These are phyloP conservation scores for Protosalanx chinensis DNA, from an alignment of 2,797 vertebrate species.

Conservation along the genomic window DNA sequence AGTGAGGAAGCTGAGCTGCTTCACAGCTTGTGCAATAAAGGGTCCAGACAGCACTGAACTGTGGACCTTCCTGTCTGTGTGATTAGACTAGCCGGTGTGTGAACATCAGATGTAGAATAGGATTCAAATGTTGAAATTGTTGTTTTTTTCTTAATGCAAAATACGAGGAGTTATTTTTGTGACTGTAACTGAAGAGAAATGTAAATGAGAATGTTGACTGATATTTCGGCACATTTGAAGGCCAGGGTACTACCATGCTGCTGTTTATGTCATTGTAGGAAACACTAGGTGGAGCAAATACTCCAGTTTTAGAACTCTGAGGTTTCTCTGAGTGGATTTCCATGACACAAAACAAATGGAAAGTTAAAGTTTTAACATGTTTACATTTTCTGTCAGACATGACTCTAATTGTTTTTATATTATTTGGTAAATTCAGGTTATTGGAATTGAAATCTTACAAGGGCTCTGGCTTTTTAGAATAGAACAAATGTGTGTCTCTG, in stretches of 20 bases:
- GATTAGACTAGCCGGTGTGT: background rate
- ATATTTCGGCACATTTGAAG: slow-evolving; percentile 59
- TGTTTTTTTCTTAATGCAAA: slow-evolving; percentile 49
- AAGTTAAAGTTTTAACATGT: slow-evolving; percentile 36
- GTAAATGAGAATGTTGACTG: slow-evolving; percentile 42
- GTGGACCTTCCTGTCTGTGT: background rate
- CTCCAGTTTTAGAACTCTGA: slow-evolving; percentile 41
- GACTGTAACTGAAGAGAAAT: slow-evolving; percentile 17
- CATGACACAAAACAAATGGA: background rate
- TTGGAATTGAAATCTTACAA: slow-evolving; percentile 58
- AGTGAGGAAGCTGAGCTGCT: slow-evolving; percentile 37
- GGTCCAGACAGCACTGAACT: slow-evolving; percentile 17
- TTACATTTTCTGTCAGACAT: slow-evolving; percentile 57
- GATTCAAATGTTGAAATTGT: slow-evolving; percentile 20
- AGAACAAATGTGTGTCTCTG: slow-evolving; percentile 60
- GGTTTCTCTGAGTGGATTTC: slow-evolving; percentile 11
- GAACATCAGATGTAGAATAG: background rate
- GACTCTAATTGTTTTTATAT: slow-evolving; percentile 35
- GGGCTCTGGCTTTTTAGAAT: slow-evolving; percentile 57
- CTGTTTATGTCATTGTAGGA: slow-evolving; percentile 33
- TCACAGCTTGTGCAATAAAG: slow-evolving; percentile 65
- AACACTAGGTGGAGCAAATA: slow-evolving; percentile 58
- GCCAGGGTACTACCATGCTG: slow-evolving; percentile 39
- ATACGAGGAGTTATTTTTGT: slow-evolving; percentile 36
- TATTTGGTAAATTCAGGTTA: slow-evolving; percentile 42